Conservation (phyloP, 1,140 invertebrate genomes). For the Propsilocerus akamusi region DNA sequence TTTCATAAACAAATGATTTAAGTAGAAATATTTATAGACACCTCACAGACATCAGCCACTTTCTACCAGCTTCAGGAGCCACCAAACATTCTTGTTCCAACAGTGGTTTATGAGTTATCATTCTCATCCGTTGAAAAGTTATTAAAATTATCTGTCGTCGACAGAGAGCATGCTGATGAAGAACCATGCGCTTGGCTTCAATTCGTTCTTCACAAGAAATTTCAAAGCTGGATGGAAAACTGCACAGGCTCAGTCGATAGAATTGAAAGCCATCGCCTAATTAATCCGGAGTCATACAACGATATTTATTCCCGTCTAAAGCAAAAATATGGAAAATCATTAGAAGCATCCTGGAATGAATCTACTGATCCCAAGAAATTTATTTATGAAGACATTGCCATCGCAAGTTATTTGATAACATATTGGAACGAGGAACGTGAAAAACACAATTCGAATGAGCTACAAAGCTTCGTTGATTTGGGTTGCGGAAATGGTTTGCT, state of each 20-base stretch:
- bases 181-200: not conserved
- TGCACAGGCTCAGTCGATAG: constrained; percentile 7
- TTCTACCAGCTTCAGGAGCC: too few relatives aligned
- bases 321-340: constrained; percentile 50
- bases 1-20: too few relatives aligned
- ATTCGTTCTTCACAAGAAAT: not conserved
- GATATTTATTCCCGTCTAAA: constrained; percentile 57
- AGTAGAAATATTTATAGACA: too few relatives aligned
- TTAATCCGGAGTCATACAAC: constrained; percentile 51
- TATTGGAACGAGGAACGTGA: constrained; percentile 42
- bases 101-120: too few relatives aligned
- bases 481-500: constrained; percentile 95
- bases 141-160: too few relatives aligned
- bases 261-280: constrained; percentile 42
- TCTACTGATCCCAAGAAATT: constrained; percentile 86
- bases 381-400: constrained; percentile 92
- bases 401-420: constrained; percentile 77
- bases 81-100: too few relatives aligned
- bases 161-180: too few relatives aligned
- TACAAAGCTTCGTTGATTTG: constrained; percentile 73
- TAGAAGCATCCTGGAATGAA: constrained; percentile 73
- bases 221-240: not conserved
- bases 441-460: constrained; percentile 20
- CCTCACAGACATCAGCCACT: too few relatives aligned
- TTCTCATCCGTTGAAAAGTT: too few relatives aligned